These are phyloP conservation scores for Baronia brevicornis DNA, from an alignment of 2,888 invertebrate species.

Conservation along the genomic window DNA sequence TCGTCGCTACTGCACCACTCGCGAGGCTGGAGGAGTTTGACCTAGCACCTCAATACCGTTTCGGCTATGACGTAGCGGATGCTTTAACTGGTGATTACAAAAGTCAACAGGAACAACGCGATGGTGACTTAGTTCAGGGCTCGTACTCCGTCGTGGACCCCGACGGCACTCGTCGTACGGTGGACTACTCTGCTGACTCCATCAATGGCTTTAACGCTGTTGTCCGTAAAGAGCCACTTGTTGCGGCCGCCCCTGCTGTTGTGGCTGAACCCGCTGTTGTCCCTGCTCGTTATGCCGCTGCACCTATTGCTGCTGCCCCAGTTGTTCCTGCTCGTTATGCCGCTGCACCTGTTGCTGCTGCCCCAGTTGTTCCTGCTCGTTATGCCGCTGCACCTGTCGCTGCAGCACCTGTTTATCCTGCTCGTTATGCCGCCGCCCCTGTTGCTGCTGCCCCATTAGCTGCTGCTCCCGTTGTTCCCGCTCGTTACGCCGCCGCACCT, in stretches of 20 bases:
- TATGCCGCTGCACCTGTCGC: conserved; percentile 40
- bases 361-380: conserved; percentile 26
- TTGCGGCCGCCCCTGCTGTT: conserved; percentile 36
- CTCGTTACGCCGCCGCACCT: conserved; percentile 22
- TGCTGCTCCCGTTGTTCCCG: conserved; percentile 22
- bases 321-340: conserved; percentile 23
- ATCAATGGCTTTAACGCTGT: conserved; percentile 59
- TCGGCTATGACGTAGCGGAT: conserved; percentile 56
- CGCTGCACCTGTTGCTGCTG: conserved; percentile 25
- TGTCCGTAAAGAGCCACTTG: conserved; percentile 48
- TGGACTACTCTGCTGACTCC: conserved; percentile 54
- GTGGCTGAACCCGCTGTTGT: conserved; percentile 31
- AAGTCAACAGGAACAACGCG: conserved; percentile 60
- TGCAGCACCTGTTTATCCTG: conserved; percentile 23
- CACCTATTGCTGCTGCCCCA: conserved; percentile 25
- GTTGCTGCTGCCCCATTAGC: conserved; percentile 37
- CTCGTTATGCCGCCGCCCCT: conserved; percentile 24
- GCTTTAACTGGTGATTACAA: conserved; percentile 59
- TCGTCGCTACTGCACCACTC: conserved; percentile 31
- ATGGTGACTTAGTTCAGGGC: conserved; percentile 68
- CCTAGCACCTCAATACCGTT: conserved; percentile 74
- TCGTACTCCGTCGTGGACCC: conserved; percentile 53
- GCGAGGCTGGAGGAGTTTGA: conserved; percentile 62
- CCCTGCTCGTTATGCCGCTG: conserved; percentile 34
- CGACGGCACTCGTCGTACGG: conserved; percentile 54